phyloP scores from a whole-genome alignment of 1,140 invertebrate species.

The Sarcophaga bullata region DNA sequence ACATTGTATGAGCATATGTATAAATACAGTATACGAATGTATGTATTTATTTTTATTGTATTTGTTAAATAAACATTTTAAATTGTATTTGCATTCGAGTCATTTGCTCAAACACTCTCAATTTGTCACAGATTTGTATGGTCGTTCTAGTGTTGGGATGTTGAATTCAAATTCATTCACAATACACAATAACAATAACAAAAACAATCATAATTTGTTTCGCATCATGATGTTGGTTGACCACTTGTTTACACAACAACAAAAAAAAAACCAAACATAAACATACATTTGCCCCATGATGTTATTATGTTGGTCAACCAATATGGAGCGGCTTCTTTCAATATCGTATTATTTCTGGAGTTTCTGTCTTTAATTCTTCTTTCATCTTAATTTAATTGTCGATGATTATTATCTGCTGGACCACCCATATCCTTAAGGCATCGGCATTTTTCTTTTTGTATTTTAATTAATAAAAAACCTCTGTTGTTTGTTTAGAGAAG shows the following conservation, averaged over 20 bases:
- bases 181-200: neutral
- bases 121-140: neutral
- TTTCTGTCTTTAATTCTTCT: neutral
- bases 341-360: neutral
- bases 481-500: no score
- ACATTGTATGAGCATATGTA: no score
- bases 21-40: neutral
- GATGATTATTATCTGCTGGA: neutral
- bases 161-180: no score
- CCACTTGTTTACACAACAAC: conserved; percentile 23
- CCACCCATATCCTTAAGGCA: neutral
- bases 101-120: neutral
- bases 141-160: no score
- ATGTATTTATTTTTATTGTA: neutral
- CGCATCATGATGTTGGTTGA: conserved; percentile 21
- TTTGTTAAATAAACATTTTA: conserved; percentile 7
- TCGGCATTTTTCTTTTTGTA: no score
- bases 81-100: neutral
- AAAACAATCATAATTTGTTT: conserved; percentile 5
- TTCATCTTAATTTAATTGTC: neutral
- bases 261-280: neutral
- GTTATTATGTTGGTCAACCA: neutral
- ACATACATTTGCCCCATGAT: neutral
- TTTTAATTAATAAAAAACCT: no score
- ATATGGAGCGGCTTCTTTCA: neutral